Conservation (phyloP, 2,888 invertebrate genomes). For the Halictus ligatus region DNA sequence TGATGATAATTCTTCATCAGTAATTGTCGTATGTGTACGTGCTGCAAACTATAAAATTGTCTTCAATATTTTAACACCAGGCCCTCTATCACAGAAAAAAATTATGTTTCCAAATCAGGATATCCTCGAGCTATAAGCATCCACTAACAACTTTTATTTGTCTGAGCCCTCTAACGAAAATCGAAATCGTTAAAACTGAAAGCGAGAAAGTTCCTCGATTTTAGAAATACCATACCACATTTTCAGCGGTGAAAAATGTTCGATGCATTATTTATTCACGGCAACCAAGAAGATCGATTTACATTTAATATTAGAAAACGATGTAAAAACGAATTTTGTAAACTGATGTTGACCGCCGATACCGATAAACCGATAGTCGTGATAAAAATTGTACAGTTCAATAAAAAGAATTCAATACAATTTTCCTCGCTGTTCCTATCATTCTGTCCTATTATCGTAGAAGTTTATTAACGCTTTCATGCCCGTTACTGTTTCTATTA, state of each 20-base stretch:
- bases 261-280: slow-evolving; percentile 14
- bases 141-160: not conserved
- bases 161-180: not conserved
- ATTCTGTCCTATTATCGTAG: not conserved
- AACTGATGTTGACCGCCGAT: not conserved
- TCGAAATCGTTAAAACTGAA: not conserved
- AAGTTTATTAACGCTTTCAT: not conserved
- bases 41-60: not conserved
- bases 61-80: not conserved
- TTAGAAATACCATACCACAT: not conserved
- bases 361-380: not conserved
- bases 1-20: no score
- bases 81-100: no score
- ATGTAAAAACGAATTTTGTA: slow-evolving; percentile 12
- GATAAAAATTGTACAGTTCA: not conserved
- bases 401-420: not conserved
- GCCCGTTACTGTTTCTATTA: no score
- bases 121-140: not conserved
- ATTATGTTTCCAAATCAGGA: no score
- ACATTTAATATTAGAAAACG: not conserved
- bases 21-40: not conserved
- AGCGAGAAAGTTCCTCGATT: not conserved
- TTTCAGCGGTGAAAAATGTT: not conserved
- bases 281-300: not conserved
- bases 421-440: not conserved